Evolutionary conservation across 2,113 vertebrate genomes (phyloP), one percentile per base, ranked within the genome.

Genomic region (Aphelocoma coerulescens): DNA sequence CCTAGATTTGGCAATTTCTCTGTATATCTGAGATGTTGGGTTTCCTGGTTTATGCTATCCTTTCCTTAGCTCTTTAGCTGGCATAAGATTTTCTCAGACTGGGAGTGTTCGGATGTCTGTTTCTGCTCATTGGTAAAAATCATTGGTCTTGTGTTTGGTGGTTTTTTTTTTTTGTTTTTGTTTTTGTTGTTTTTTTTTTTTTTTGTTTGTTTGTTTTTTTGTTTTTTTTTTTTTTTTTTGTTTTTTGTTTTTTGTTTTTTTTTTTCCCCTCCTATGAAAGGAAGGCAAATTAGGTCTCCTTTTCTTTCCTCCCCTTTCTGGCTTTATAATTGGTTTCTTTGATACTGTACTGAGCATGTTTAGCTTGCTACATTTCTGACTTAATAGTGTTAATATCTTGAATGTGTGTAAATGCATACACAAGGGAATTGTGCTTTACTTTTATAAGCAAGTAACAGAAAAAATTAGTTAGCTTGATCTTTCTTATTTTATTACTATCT

Each of bases 11-110:
- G 26, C 3, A 30, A 13, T 66, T 85, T 28, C 28, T 59, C 7
- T 39, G 39, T 49, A 1, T 51, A 11, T 17, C 5, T 23, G 52
- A 72, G 48, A 16, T 3, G 2, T 0, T 20, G 9, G 13, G 2
- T 49, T 68, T 82, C 46, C 30, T 69, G 18, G 5, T 68, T 35
- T 61, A 48, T 58, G 32, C 32, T 41, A 10, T 24, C 0, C 0
- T 69, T 44, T 65, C 11, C 26, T 18, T 39, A 80, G 27, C 4
- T 74, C 10, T 65, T 22, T 66, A 69, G 16, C 2, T 7, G 4
- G 39, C 6, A 10, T 18, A 11, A 59, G 48, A 4, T 16, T 74
- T 93, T 63, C 7, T 37, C 11, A 2, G 28, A 22, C 19, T 52
- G 27, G 5, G 10, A 5, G 16, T 44, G 28, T 55, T 20, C 48